phyloP scores from a whole-genome alignment of 2,113 vertebrate genomes.

The Numenius arquata region DNA sequence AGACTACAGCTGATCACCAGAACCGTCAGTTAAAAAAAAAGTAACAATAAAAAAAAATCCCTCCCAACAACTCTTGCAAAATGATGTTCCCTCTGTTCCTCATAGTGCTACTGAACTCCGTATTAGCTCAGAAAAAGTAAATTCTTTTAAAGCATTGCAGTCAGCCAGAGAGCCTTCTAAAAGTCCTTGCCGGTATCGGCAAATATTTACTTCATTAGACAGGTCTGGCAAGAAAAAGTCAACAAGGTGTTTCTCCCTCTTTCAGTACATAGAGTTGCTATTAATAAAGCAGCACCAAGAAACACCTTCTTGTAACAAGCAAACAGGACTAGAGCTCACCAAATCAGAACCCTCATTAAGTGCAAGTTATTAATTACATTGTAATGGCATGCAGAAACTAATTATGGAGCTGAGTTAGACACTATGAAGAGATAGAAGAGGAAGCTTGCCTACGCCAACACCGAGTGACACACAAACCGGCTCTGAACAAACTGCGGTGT shows the following conservation, averaged over 20 bases:
- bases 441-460: background rate
- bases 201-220: background rate
- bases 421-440: background rate
- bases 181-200: background rate
- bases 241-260: background rate
- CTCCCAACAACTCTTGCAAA: background rate
- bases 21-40: background rate
- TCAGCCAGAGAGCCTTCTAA: background rate
- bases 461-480: background rate
- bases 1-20: background rate
- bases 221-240: background rate
- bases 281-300: background rate
- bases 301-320: background rate
- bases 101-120: background rate
- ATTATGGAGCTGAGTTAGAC: background rate
- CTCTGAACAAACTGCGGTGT: background rate
- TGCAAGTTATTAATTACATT: background rate
- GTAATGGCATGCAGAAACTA: background rate
- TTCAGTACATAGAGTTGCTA: background rate
- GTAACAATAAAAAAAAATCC: background rate
- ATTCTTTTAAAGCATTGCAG: background rate
- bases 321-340: background rate
- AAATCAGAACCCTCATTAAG: background rate
- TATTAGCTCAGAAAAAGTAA: background rate
- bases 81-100: background rate